Evolutionary conservation across 2,888 invertebrate species (phyloP).

Genomic region (Catocala fraxini): DNA sequence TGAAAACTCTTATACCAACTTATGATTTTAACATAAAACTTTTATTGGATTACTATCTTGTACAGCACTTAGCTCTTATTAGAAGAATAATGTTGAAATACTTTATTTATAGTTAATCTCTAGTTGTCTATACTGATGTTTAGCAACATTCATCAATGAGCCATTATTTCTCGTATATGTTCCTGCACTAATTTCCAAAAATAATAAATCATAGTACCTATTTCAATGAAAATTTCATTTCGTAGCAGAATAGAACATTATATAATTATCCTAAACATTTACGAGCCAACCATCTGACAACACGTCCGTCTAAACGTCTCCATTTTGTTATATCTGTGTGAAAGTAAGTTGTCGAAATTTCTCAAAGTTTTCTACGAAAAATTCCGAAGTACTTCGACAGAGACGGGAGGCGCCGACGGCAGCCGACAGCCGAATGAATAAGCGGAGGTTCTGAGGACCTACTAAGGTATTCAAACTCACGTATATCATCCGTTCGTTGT

Average conservation of each 20-base stretch:
- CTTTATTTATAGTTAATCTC: too few relatives aligned
- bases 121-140: too few relatives aligned
- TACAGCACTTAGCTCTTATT: neutral
- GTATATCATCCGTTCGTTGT: too few relatives aligned
- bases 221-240: too few relatives aligned
- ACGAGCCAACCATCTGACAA: conserved; percentile 11
- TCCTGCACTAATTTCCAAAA: too few relatives aligned
- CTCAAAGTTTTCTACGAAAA: conserved; percentile 59
- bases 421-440: conserved; percentile 63
- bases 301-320: conserved; percentile 41
- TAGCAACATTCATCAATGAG: too few relatives aligned
- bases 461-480: conserved; percentile 46
- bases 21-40: conserved; percentile 11
- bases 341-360: conserved; percentile 54
- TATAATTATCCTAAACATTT: conserved; percentile 24
- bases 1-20: conserved; percentile 30
- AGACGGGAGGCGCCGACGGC: conserved; percentile 58
- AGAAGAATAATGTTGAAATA: too few relatives aligned
- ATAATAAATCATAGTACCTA: too few relatives aligned
- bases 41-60: neutral
- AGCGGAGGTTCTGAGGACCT: conserved; percentile 41
- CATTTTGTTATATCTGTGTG: conserved; percentile 36
- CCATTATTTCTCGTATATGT: too few relatives aligned
- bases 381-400: conserved; percentile 50
- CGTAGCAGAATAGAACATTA: too few relatives aligned